A percentile compares a stretch with the other conserved stretches of the same genome.
These are phyloP conservation scores for Thalassophryne amazonica DNA, from an alignment of 2,797 vertebrate genomes.

Conservation along the genomic window DNA sequence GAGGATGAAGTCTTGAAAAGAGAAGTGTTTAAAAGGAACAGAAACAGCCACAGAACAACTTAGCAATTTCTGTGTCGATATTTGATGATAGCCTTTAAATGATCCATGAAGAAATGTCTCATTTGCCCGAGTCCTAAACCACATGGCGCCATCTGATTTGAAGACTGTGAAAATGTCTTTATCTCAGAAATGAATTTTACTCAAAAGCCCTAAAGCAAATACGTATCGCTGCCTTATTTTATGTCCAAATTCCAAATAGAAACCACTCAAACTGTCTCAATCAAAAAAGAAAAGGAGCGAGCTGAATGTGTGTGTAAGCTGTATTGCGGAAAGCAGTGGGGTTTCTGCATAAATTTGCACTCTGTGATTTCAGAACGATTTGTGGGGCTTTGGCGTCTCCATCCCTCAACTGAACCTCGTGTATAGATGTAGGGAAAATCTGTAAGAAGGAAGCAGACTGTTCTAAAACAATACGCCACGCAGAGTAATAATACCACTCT, in stretches of 20 bases:
- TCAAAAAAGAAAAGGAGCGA: not conserved
- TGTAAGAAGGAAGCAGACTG: slow-evolving; percentile 28
- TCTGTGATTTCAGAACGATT: slow-evolving; percentile 55
- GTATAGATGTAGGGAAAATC: slow-evolving; percentile 31
- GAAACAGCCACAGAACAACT: not conserved
- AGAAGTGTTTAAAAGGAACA: not conserved
- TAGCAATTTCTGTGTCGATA: not conserved
- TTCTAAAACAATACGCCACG: too few relatives aligned
- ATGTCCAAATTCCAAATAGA: slow-evolving; percentile 20
- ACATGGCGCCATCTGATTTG: not conserved
- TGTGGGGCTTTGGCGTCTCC: slow-evolving; percentile 63
- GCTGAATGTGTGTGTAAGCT: slow-evolving; percentile 1
- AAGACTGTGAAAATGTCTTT: slow-evolving; percentile 6
- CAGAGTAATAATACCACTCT: too few relatives aligned
- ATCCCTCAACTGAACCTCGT: slow-evolving; percentile 50
- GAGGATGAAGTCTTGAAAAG: too few relatives aligned
- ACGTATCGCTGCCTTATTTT: slow-evolving; percentile 14
- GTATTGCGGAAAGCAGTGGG: slow-evolving; percentile 40
- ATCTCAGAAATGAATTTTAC: slow-evolving; percentile 10
- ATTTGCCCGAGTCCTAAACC: not conserved
- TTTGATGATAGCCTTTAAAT: not conserved
- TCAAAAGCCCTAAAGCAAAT: slow-evolving; percentile 22
- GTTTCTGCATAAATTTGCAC: slow-evolving; percentile 53
- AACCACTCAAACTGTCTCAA: slow-evolving; percentile 9
- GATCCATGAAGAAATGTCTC: slow-evolving; percentile 1